These are phyloP conservation scores for Bufo gargarizans DNA, from an alignment of 2,113 vertebrate species.

Conservation along the genomic window DNA sequence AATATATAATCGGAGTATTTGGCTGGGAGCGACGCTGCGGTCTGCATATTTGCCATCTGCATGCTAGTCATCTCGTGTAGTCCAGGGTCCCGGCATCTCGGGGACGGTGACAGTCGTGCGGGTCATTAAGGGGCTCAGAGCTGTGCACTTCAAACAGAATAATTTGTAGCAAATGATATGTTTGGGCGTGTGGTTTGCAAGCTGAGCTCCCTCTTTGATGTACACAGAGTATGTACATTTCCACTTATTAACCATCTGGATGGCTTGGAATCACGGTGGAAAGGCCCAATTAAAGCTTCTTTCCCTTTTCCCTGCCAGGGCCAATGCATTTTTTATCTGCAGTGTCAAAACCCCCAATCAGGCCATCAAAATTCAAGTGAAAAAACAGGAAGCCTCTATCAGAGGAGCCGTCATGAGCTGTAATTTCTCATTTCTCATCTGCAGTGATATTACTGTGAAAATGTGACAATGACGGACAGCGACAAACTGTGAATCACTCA, in stretches of 20 bases:
- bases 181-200: constrained; percentile 51
- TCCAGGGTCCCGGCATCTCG: constrained; percentile 28
- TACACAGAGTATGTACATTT: constrained; percentile 7
- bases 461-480: constrained; percentile 19
- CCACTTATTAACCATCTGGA: constrained; percentile 50
- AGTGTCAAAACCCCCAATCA: neutral
- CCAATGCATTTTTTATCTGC: constrained; percentile 42
- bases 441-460: neutral
- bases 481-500: constrained; percentile 41
- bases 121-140: constrained; percentile 36
- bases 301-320: neutral
- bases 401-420: neutral
- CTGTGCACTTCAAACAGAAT: constrained; percentile 56
- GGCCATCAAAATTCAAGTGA: neutral
- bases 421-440: neutral
- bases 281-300: constrained; percentile 14
- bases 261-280: constrained; percentile 29
- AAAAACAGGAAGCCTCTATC: neutral
- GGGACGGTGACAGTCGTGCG: constrained; percentile 3
- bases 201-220: constrained; percentile 49
- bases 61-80: constrained; percentile 29
- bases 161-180: constrained; percentile 41
- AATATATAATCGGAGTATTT: constrained; percentile 15
- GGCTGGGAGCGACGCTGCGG: neutral
- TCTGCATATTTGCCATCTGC: constrained; percentile 14